Base-by-base conservation (phyloP, 2,888 invertebrate genomes). In the Zaprionus obscuricornis region DNA sequence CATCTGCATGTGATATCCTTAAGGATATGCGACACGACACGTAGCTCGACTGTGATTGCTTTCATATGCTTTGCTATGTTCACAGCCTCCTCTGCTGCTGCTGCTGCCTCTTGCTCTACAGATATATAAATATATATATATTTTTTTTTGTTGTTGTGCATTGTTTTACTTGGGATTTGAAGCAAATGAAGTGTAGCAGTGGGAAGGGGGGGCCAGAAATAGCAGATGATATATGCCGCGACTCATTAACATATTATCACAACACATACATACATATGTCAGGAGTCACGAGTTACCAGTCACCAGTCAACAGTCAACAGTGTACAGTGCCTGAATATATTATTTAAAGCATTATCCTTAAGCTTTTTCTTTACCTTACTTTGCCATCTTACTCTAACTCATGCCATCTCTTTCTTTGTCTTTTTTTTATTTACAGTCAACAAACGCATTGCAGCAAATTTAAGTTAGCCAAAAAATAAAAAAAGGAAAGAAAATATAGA, bases 171-270 rank as follows among this genome's bases (percentile, higher is more conserved):
- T 40, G 43, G 58, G 62, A 52, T 64, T 59, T 69, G 56, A 47
- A 57, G 36, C 58, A 69, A 66, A 64, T 20, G 62, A 5, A n/a
- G n/a, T n/a, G 42, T 11, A 27, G 2, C 66, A 66, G 54, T 63
- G 13, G 17, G 45, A n/a, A n/a, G 26, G 33, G 11, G 11, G 22
- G 4, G 16, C 18, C n/a, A n/a, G n/a, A 14, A 27, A 16, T 24
- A 47, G 62, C 73, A 86, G 68, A 83, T 88, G 88, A 88, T 88
- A 88, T 88, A 88, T 88, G 86, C 81, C 65, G 72, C 55, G 73
- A 78, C 88, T 88, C 87, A 88, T 88, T 88, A 88, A 86, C 88
- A 88, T 88, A 88, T 88, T 87, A 88, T 88, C 88, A 88, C 87
- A 76, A 43, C 56, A 70, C 57, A 77, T 68, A 60, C 66, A 68